Conservation (phyloP, 1,140 invertebrate species). For the Orussus abietinus region DNA sequence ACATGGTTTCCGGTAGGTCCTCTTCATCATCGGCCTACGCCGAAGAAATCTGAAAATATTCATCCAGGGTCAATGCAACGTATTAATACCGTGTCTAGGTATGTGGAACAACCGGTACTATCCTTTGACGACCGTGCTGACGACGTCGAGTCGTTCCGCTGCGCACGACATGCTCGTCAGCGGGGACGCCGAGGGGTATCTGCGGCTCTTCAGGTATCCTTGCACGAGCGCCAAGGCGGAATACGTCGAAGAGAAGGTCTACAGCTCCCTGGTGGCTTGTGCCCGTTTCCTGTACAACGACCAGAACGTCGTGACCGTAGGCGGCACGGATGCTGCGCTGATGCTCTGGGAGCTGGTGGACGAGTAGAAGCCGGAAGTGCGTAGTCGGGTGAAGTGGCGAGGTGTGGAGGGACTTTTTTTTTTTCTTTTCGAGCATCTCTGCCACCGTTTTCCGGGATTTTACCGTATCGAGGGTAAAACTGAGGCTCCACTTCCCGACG, state of each 20-base stretch:
- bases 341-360: constrained; percentile 90
- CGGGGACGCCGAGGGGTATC: constrained; percentile 87
- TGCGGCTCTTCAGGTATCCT: constrained; percentile 85
- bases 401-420: background rate
- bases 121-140: constrained; percentile 73
- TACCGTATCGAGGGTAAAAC: too few species aligned
- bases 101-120: constrained; percentile 89
- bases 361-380: too few species aligned
- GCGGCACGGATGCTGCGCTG: constrained; percentile 86
- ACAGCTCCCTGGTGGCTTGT: constrained; percentile 80
- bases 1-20: constrained; percentile 75
- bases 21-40: too few species aligned
- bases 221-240: constrained; percentile 79
- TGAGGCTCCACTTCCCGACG: too few species aligned
- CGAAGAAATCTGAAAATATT: constrained; percentile 5
- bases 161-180: constrained; percentile 79
- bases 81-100: constrained; percentile 58
- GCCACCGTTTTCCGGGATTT: too few species aligned
- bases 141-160: constrained; percentile 75
- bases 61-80: background rate
- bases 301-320: constrained; percentile 80
- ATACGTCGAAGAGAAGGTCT: constrained; percentile 84
- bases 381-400: too few species aligned
- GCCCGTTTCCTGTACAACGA: constrained; percentile 83
- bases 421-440: too few species aligned